Evolutionary conservation across 1,140 invertebrate genomes (phyloP).

Genomic region (Meloidogyne floridensis): DNA sequence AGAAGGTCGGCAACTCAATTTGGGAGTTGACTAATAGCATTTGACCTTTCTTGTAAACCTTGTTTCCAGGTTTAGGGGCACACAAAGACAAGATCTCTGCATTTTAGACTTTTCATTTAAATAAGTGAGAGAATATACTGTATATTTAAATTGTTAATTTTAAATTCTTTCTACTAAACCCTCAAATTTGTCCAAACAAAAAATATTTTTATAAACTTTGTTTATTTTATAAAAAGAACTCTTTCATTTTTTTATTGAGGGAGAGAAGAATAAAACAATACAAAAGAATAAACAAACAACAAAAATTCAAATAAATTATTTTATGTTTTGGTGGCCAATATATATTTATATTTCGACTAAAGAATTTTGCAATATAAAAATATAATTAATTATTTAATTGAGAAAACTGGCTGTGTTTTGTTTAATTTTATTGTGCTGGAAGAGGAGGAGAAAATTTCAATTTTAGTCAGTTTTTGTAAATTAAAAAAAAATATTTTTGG

Average conservation of each 20-base stretch:
- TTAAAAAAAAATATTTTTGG: background rate
- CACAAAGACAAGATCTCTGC: too few relatives aligned
- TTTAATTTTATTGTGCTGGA: constrained; percentile 9
- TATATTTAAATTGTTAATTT: too few relatives aligned
- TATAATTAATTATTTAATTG: background rate
- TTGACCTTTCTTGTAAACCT: too few relatives aligned
- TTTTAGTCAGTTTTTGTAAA: background rate
- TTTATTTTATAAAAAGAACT: background rate
- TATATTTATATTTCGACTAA: background rate
- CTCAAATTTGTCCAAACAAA: too few relatives aligned
- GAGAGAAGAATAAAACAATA: background rate
- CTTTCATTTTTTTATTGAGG: background rate
- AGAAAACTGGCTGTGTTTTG: background rate
- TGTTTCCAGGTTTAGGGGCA: too few relatives aligned
- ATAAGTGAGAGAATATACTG: too few relatives aligned
- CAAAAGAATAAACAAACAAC: background rate
- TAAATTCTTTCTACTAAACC: too few relatives aligned
- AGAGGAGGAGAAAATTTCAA: constrained; percentile 2
- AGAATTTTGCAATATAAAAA: constrained; percentile 1
- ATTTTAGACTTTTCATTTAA: too few relatives aligned
- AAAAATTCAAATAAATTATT: constrained; percentile 6
- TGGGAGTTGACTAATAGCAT: too few relatives aligned
- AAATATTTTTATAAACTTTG: background rate
- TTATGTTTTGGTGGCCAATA: background rate
- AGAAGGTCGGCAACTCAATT: too few relatives aligned